Evolutionary conservation across 2,113 vertebrate genomes (phyloP), one percentile per base, ranked within the genome.

Genomic region (Sphyrna mokarran): DNA sequence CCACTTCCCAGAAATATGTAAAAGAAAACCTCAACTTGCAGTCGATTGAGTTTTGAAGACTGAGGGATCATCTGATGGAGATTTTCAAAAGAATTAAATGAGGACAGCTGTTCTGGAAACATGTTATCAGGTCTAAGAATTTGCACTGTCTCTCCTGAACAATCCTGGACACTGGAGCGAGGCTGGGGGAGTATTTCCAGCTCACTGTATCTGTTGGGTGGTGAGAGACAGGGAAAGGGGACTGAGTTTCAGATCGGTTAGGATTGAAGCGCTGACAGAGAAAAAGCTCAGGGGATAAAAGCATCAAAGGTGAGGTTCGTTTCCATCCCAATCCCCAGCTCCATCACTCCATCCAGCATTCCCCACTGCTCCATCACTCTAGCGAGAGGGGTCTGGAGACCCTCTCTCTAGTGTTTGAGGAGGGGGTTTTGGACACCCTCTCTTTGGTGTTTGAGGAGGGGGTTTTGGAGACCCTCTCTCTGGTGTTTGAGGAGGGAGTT

Each of bases 121-220:
- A 54, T 3, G 0, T 4, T 13, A 80, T 18, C n/a, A n/a, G 3
- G 78, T n/a, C 10, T 3, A 13, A 4, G 13, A 40, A 14, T 10
- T 40, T n/a, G 14, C 29, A 78, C 11, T 80, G n/a, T 10, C 10
- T 7, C 10, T n/a, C 33, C 33, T n/a, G 33, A 2, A 78, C 3
- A 33, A 29, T 33, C 0, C 3, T 78, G 0, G n/a, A 80, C 3
- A 1, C 76, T n/a, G 76, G 26, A 5, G 9, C 0, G 0, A 1
- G 10, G 29, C 26, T 26, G 78, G 78, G 3, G 11, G n/a, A 37
- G 14, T 0, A 54, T 54, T 54, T 5, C 48, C 48, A 54, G 3
- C 48, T 54, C 48, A 54, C 48, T 54, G 48, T 54, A 5, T 80
- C n/a, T 37, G n/a, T n/a, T 37, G 76, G 33, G 76, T 5, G n/a